phyloP scores from a whole-genome alignment of 2,113 vertebrate genomes.

The Tympanuchus pallidicinctus region DNA sequence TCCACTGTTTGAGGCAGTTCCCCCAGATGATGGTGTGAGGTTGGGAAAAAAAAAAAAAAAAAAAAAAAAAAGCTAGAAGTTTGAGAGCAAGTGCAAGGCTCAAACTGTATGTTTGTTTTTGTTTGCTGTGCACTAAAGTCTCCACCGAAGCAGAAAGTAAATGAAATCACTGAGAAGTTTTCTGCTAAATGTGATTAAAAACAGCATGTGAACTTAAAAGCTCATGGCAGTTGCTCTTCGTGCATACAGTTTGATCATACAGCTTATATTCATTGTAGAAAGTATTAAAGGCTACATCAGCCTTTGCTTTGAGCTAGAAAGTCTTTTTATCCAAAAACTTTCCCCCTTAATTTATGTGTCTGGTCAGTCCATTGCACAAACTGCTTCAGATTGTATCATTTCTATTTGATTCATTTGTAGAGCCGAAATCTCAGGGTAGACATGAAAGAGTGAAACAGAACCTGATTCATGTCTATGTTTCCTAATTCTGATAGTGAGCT shows the following conservation, averaged over 20 bases:
- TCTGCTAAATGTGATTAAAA: neutral
- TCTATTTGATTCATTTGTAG: neutral
- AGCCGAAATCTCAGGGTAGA: neutral
- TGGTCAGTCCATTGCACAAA: neutral
- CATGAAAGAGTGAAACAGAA: neutral
- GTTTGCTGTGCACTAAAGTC: neutral
- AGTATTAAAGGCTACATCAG: neutral
- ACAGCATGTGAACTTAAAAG: neutral
- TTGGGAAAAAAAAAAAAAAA: neutral
- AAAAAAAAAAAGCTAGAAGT: neutral
- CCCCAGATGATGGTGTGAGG: neutral
- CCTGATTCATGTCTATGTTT: neutral
- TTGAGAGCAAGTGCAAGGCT: neutral
- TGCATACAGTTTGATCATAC: neutral
- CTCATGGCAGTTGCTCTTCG: neutral
- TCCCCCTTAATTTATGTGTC: neutral
- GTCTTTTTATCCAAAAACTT: neutral
- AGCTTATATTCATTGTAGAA: neutral
- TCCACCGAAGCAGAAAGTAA: slow-evolving; percentile 14
- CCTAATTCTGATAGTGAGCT: neutral
- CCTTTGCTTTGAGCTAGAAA: neutral
- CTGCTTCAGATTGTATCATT: neutral
- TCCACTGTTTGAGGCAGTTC: neutral
- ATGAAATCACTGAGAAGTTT: neutral
- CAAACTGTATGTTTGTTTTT: neutral